These are phyloP conservation scores for Antedon bifida DNA, from an alignment of 35 echinoderm and acorn worm genomes.

Conservation along the genomic window DNA sequence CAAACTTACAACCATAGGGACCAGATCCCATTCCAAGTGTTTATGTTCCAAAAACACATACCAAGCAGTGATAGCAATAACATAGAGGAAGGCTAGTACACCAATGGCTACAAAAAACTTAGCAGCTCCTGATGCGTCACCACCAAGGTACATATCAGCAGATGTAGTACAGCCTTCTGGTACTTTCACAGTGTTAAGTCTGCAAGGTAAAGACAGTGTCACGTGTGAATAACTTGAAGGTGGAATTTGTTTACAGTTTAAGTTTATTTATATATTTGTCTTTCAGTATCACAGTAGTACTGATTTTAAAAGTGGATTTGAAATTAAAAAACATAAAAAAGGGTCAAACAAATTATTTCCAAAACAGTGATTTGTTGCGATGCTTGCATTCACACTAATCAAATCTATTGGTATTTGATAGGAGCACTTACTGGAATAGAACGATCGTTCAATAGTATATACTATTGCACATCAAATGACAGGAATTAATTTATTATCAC, in stretches of 20 bases:
- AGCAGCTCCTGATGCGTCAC: slow-evolving; percentile 41
- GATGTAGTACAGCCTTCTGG: background rate
- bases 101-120: slow-evolving; percentile 78
- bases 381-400: too few relatives aligned
- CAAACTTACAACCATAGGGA: slow-evolving; percentile 47
- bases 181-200: background rate
- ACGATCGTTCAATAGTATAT: too few relatives aligned
- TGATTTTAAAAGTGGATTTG: too few relatives aligned
- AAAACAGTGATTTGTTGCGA: too few relatives aligned
- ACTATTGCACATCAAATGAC: too few relatives aligned
- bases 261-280: too few relatives aligned
- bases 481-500: too few relatives aligned
- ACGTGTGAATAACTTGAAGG: background rate
- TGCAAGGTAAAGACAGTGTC: background rate
- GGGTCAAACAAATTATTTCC: too few relatives aligned
- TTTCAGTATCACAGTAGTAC: too few relatives aligned
- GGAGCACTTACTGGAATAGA: too few relatives aligned
- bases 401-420: too few relatives aligned
- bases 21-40: slow-evolving; percentile 29
- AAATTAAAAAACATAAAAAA: too few relatives aligned
- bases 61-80: slow-evolving; percentile 44
- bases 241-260: background rate
- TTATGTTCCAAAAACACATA: slow-evolving; percentile 72
- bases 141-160: background rate
- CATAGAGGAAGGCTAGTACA: slow-evolving; percentile 85